phyloP scores from a whole-genome alignment of 2,113 vertebrate species.

The Beaufortia kweichowensis region DNA sequence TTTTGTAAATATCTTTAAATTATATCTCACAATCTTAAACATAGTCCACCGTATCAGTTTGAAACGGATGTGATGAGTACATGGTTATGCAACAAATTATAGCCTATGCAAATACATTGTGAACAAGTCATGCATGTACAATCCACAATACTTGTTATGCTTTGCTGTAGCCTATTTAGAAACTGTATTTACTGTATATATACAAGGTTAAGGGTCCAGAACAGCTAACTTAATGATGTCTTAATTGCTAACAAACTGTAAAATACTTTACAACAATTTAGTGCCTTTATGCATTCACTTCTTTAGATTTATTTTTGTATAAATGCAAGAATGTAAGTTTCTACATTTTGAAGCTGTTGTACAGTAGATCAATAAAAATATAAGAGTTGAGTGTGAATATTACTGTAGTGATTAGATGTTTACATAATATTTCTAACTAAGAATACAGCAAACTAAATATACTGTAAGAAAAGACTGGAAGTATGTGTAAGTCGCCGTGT shows the following conservation, averaged over 20 bases:
- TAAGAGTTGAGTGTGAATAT: not conserved
- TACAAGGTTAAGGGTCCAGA: not conserved
- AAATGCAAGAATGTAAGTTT: not conserved
- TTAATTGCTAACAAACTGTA: slow-evolving; percentile 17
- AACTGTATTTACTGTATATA: not conserved
- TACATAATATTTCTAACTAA: no score
- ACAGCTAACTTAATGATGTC: slow-evolving; percentile 7
- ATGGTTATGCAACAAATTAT: slow-evolving; percentile 3
- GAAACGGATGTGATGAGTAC: not conserved
- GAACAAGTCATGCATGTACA: slow-evolving; percentile 23
- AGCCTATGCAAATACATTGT: slow-evolving; percentile 19
- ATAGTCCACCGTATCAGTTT: not conserved
- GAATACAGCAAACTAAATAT: not conserved
- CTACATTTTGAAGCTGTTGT: not conserved
- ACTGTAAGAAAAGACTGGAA: no score
- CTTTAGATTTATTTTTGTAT: slow-evolving; percentile 37
- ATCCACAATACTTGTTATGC: slow-evolving; percentile 17
- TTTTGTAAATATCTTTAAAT: not conserved
- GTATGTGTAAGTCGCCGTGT: no score
- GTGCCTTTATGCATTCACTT: not conserved
- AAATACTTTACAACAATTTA: slow-evolving; percentile 3
- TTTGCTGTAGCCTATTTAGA: not conserved
- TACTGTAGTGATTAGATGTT: not conserved
- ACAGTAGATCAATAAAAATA: slow-evolving; percentile 40
- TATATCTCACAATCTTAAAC: slow-evolving; percentile 6